Base-by-base conservation (phyloP, 2,797 vertebrate species). In the Cyclopterus lumpus region DNA sequence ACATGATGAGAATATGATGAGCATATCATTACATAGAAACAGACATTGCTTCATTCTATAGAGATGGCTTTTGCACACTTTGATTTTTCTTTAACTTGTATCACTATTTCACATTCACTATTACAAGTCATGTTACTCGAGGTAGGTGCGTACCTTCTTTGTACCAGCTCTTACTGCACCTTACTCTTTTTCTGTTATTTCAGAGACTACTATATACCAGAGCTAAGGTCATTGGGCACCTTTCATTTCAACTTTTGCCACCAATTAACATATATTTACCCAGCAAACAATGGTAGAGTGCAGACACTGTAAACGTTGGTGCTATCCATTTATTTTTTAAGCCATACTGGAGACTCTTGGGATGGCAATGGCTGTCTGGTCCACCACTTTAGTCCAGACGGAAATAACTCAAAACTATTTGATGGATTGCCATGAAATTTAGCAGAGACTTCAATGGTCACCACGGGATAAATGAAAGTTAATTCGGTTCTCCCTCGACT, bases 1-100 rank as follows among this genome's bases (percentile, higher is more conserved):
- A 69, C 24, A 42, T 6, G 9, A n/a, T 75, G 63, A 66, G 54
- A 71, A n/a, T n/a, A n/a, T n/a, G n/a, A n/a, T n/a, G n/a, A 49
- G 15, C 15, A 44, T 40, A n/a, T 55, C 58, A 67, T 51, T 34
- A 44, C 18, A 53, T 16, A 26, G 28, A 16, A 42, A 63, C 18
- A 22, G 32, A 49, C 6, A 14, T 14, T 0, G 8, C 9, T 44
- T 65, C 2, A n/a, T 28, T 59, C 46, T 55, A 26, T 8, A 49
- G 2, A 48, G 46, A 54, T 9, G 30, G 1, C 9, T 22, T 58
- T 46, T 28, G 8, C 7, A 58, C 18, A 18, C 20, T 59, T 54
- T 0, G 3, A 46, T 2, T 2, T 51, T 20, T 34, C 26, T 28
- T 28, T 28, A 28, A 28, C 26, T 48, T 1, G 2, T n/a, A 36